Evolutionary conservation across 2,888 invertebrate genomes (phyloP), one percentile per base, ranked within the genome.

Genomic region (Tachina grossa): DNA sequence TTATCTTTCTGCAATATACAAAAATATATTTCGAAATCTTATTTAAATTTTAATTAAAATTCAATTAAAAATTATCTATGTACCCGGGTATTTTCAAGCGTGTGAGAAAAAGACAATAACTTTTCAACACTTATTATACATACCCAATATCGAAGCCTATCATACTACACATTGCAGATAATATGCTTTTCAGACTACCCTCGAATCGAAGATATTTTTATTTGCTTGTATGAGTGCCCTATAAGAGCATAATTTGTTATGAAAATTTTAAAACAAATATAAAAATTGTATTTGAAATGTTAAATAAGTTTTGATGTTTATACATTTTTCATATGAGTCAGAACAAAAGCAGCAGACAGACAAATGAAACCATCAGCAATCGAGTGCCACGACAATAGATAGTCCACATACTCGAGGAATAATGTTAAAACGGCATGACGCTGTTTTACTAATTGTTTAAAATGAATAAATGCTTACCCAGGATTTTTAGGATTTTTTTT

Each of bases 251-350:
- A 57, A 51, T 74, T 55, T 59, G 22, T 19, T 81, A 14, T 61
- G 63, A 61, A 82, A 71, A 69, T 79, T 82, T 75, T 59, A 82
- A 31, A 82, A 75, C 69, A 78, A 81, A 79, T 77, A 65, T 45
- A 74, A 81, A 49, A 77, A 74, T 63, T 76, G 68, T 71, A 65
- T 83, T 83, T 77, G 31, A 72, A 72, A 66, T 75, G 65, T 79
- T 79, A n/a, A 72, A 85, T 61, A 79, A 79, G 47, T 85, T 82
- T 78, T 69, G 31, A 79, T 85, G 75, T 79, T 82, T 59, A 83
- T 66, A 83, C 72, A 83, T 85, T 85, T 72, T 79, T 79, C 65
- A 66, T 79, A 11, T 65, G 65, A 72, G 43, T 77, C 51, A 59
- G 51, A 51, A 53, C 45, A 53, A 19, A 57, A 51, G 16, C n/a